phyloP scores from a whole-genome alignment of 1,140 invertebrate genomes.

The Lineus longissimus region DNA sequence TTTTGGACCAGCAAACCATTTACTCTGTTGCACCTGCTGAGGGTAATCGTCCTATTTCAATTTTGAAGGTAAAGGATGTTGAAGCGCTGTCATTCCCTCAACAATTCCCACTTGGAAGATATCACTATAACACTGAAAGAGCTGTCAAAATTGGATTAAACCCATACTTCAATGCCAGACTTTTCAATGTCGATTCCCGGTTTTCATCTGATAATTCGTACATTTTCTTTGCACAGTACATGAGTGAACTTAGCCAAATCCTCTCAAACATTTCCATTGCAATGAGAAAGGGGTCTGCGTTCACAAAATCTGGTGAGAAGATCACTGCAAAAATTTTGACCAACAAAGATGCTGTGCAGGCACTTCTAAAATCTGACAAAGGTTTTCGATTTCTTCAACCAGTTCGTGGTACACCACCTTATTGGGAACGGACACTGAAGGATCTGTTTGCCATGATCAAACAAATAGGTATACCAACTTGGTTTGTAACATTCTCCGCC shows the following conservation, averaged over 20 bases:
- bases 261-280: not conserved
- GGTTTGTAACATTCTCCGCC: not conserved
- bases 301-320: not conserved
- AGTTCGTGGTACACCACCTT: not conserved
- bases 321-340: not conserved
- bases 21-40: conserved; percentile 15
- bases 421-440: not conserved
- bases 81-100: conserved; percentile 1
- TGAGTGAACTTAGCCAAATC: conserved; percentile 1
- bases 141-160: not conserved
- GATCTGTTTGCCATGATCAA: conserved; percentile 5
- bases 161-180: conserved; percentile 1
- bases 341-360: not conserved
- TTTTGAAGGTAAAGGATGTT: not conserved
- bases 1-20: conserved; percentile 12
- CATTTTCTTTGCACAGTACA: not conserved
- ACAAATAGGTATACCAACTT: conserved; percentile 10
- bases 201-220: not conserved
- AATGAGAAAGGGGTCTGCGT: not conserved
- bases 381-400: conserved; percentile 3
- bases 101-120: conserved; percentile 4
- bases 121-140: not conserved
- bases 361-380: not conserved
- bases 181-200: not conserved
- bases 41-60: not conserved